A percentile compares a stretch with the other conserved stretches of the same genome.
These are phyloP conservation scores for Blera fallax DNA, from an alignment of 2,888 invertebrate species.

Conservation along the genomic window DNA sequence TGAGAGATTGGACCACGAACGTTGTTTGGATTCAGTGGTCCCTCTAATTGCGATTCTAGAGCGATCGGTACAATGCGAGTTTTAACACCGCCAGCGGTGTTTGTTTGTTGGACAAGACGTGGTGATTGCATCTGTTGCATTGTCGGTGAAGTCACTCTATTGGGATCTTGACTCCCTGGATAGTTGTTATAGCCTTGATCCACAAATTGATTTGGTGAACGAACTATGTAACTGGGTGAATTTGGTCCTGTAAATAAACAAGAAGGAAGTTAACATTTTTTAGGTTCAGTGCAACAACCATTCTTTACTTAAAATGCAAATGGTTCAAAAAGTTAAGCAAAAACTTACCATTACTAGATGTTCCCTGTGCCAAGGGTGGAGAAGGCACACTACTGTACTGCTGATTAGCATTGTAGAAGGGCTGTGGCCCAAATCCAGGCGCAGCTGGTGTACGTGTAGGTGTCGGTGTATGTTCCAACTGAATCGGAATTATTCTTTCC, in stretches of 20 bases:
- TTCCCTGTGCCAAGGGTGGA: slow-evolving; percentile 70
- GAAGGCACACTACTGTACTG: slow-evolving; percentile 73
- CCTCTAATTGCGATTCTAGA: slow-evolving; percentile 81
- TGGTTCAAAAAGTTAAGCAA: background rate
- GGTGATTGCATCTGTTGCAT: slow-evolving; percentile 74
- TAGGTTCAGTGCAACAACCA: too few relatives aligned
- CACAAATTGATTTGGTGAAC: slow-evolving; percentile 82
- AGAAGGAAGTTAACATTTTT: background rate
- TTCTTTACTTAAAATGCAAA: background rate
- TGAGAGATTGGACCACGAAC: slow-evolving; percentile 79
- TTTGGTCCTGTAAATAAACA: slow-evolving; percentile 46
- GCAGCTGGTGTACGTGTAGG: slow-evolving; percentile 77
- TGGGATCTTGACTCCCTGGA: slow-evolving; percentile 70
- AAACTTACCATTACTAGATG: slow-evolving; percentile 77
- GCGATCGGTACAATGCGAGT: slow-evolving; percentile 86
- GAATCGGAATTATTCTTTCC: slow-evolving; percentile 81
- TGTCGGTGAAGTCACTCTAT: slow-evolving; percentile 79
- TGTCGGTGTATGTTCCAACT: slow-evolving; percentile 79
- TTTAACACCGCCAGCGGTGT: slow-evolving; percentile 56
- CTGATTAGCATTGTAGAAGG: slow-evolving; percentile 76
- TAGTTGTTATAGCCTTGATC: slow-evolving; percentile 82
- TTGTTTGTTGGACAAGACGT: slow-evolving; percentile 74
- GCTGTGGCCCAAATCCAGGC: slow-evolving; percentile 77
- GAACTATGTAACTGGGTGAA: slow-evolving; percentile 79
- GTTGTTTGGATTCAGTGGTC: slow-evolving; percentile 70